Evolutionary conservation across 2,113 vertebrate species (phyloP), one percentile per base, ranked within the genome.

Genomic region (Thamnaconus septentrionalis): DNA sequence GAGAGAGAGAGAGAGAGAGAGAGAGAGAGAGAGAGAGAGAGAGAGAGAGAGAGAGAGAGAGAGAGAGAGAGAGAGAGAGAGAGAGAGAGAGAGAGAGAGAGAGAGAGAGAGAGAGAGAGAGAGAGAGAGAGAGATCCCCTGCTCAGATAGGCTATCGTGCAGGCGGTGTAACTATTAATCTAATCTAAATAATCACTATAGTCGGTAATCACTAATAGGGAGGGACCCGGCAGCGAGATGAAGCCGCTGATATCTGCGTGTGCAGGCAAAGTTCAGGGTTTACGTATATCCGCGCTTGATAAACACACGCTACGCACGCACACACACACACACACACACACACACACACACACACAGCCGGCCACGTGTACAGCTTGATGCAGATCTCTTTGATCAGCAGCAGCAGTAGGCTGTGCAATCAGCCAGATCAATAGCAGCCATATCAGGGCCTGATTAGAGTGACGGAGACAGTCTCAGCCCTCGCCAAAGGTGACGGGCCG

Each of bases 231-330:
- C 52, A 45, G 57, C 41, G 48, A 40, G 81, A 89, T 89, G 74
- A 74, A 78, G 66, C n/a, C 3, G 18, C 57, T 63, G 86, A 88
- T 88, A 84, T 5, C 61, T 40, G 70, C 69, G 18, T 39, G 44
- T 53, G 56, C 66, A 85, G 81, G 42, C 81, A 85, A 83, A 80
- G 86, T 83, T 87, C 85, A 87, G 74, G 67, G 80, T 80, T 75
- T 73, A 70, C 66, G 11, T 7, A 70, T 57, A 51, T 56, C 31
- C 59, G 61, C 45, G 18, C 11, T 10, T 31, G 50, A 77, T 64
- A 39, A 51, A 68, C 56, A 42, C 48, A 56, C 3, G 8, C 45
- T 8, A 7, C 59, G 40, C 50, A 61, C 40, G 72, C 31, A 66
- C 39, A 42, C 41, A 52, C 41, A 59, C 9, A 9, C 58, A 69